Evolutionary conservation across 1,140 invertebrate species (phyloP).

Genomic region (Psilanteris sp.): DNA sequence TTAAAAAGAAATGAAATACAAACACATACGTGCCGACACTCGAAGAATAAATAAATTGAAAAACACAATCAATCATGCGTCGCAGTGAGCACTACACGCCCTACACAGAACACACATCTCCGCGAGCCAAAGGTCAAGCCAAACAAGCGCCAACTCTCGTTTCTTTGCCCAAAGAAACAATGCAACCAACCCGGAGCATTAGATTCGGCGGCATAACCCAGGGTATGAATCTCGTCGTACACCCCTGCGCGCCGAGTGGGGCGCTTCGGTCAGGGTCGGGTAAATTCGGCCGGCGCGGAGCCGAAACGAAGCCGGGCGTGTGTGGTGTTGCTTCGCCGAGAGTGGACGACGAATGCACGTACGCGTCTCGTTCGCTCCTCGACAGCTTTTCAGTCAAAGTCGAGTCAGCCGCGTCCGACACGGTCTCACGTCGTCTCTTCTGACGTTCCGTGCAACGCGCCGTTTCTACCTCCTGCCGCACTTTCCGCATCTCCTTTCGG

Average conservation of each 20-base stretch:
- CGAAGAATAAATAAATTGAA: no score
- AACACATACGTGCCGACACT: no score
- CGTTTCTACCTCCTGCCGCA: not conserved
- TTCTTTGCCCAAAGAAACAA: not conserved
- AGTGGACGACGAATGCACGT: conserved; percentile 48
- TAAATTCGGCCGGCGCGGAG: conserved; percentile 32
- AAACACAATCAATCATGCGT: no score
- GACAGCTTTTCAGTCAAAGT: conserved; percentile 50
- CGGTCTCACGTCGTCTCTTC: conserved; percentile 26
- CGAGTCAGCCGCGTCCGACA: conserved; percentile 46
- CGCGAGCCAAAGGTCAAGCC: no score
- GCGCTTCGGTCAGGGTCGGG: conserved; percentile 13
- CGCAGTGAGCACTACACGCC: no score
- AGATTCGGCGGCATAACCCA: not conserved
- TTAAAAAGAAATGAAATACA: no score
- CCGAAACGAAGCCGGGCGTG: conserved; percentile 40
- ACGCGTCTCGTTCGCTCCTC: conserved; percentile 42
- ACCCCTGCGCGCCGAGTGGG: conserved; percentile 20
- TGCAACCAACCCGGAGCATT: no score
- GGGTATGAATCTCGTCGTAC: not conserved
- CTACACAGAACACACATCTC: no score
- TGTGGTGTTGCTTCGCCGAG: conserved; percentile 35
- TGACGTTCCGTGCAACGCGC: conserved; percentile 43
- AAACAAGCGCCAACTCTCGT: no score
- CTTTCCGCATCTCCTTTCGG: no score